phyloP scores from a whole-genome alignment of 2,797 vertebrate species.

The Mionectes olivaceus region DNA sequence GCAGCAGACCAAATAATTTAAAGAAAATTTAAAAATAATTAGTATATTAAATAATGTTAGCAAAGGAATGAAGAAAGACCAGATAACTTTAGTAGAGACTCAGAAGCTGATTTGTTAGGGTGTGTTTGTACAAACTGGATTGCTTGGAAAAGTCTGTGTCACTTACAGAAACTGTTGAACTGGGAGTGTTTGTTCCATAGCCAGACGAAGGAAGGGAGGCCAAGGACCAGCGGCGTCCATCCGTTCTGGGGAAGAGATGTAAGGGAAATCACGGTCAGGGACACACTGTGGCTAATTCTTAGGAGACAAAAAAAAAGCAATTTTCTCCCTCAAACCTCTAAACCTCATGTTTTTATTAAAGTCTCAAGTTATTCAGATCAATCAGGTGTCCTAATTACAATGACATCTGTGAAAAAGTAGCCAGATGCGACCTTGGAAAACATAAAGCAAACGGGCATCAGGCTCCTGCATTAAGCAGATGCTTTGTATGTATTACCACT shows the following conservation, averaged over 20 bases:
- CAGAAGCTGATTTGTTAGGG: constrained; percentile 62
- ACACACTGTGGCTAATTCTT: background rate
- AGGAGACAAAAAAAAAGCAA: background rate
- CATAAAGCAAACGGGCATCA: background rate
- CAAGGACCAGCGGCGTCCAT: constrained; percentile 96
- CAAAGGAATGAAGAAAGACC: constrained; percentile 54
- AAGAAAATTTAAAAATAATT: constrained; percentile 34
- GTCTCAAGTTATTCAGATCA: background rate
- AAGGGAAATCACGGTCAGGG: background rate
- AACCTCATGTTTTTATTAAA: background rate
- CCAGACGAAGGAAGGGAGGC: constrained; percentile 95
- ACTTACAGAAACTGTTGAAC: constrained; percentile 97
- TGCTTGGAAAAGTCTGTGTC: constrained; percentile 19
- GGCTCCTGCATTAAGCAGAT: background rate
- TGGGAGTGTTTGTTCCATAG: constrained; percentile 98
- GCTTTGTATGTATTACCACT: background rate
- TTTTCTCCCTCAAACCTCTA: background rate
- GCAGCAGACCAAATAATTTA: constrained; percentile 51
- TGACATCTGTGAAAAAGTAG: background rate
- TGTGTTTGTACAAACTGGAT: constrained; percentile 26
- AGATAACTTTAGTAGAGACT: constrained; percentile 59
- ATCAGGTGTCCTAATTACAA: background rate
- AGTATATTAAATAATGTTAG: constrained; percentile 61
- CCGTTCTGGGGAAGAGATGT: constrained; percentile 82
- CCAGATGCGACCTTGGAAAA: background rate